phyloP scores from a whole-genome alignment of 2,797 vertebrate species.

The Propithecus perrieri region DNA sequence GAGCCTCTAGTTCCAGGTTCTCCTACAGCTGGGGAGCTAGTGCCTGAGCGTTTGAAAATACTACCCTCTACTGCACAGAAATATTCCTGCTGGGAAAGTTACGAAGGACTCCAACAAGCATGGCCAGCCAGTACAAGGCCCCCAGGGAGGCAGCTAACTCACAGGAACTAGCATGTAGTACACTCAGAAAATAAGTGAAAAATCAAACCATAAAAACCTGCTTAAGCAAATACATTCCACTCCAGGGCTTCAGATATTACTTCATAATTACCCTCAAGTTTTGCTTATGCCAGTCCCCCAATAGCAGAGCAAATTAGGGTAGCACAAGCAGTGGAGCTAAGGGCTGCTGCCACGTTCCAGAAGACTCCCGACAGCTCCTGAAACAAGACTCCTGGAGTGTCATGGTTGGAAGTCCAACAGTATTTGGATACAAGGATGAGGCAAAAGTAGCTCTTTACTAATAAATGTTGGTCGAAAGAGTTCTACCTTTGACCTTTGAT shows the following conservation, averaged over 20 bases:
- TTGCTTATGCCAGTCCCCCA: background rate
- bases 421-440: background rate
- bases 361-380: background rate
- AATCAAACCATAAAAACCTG: background rate
- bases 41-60: constrained; percentile 19
- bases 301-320: background rate
- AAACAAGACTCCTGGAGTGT: background rate
- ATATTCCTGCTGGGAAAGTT: background rate
- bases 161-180: constrained; percentile 18
- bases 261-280: background rate
- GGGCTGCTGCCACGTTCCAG: background rate
- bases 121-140: background rate
- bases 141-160: background rate
- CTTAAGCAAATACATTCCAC: background rate
- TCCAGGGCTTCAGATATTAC: background rate
- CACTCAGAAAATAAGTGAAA: background rate
- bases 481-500: background rate
- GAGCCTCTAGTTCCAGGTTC: background rate
- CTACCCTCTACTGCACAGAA: constrained; percentile 68
- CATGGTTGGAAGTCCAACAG: background rate
- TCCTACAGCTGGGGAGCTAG: background rate
- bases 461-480: background rate
- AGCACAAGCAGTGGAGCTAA: background rate
- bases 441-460: background rate
- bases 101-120: background rate